A percentile compares a stretch with the other conserved stretches of the same genome.
phyloP scores from a whole-genome alignment of 2,113 vertebrate species.

The Stigmatopora argus region DNA sequence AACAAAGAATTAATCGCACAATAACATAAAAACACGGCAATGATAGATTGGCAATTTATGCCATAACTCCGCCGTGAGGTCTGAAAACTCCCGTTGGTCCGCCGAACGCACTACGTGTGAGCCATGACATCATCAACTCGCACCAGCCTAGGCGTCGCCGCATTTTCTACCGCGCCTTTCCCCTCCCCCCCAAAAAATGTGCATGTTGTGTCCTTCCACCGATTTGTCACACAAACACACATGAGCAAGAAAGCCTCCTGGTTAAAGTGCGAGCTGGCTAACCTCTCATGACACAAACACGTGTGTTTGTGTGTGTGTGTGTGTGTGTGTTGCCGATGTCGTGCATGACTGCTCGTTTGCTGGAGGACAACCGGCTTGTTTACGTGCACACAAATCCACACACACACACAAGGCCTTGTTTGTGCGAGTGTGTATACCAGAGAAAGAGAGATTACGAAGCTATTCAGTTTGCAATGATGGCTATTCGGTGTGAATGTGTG shows the following conservation, averaged over 20 bases:
- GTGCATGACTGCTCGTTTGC: constrained; percentile 62
- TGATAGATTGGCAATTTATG: neutral
- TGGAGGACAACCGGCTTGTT: constrained; percentile 61
- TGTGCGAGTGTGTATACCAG: constrained; percentile 15
- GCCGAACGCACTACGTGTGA: constrained; percentile 10
- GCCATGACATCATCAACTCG: constrained; percentile 56
- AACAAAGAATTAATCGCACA: neutral
- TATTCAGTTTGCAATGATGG: constrained; percentile 49
- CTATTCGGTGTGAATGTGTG: constrained; percentile 44
- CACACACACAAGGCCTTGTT: constrained; percentile 23
- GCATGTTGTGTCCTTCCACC: constrained; percentile 29
- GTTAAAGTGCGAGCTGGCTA: constrained; percentile 2
- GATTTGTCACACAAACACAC: constrained; percentile 5
- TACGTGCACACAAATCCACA: constrained; percentile 36
- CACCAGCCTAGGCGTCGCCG: constrained; percentile 45
- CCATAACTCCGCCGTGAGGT: neutral
- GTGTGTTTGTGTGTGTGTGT: neutral
- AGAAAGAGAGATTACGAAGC: constrained; percentile 40
- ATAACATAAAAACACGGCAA: neutral
- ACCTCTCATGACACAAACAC: constrained; percentile 7
- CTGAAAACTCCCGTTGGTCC: neutral
- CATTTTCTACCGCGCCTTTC: constrained; percentile 25
- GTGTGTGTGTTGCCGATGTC: constrained; percentile 38
- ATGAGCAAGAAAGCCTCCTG: constrained; percentile 7
- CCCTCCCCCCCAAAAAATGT: constrained; percentile 22